Evolutionary conservation across 1,140 invertebrate genomes (phyloP).

Genomic region (Drosophila sturtevanti): DNA sequence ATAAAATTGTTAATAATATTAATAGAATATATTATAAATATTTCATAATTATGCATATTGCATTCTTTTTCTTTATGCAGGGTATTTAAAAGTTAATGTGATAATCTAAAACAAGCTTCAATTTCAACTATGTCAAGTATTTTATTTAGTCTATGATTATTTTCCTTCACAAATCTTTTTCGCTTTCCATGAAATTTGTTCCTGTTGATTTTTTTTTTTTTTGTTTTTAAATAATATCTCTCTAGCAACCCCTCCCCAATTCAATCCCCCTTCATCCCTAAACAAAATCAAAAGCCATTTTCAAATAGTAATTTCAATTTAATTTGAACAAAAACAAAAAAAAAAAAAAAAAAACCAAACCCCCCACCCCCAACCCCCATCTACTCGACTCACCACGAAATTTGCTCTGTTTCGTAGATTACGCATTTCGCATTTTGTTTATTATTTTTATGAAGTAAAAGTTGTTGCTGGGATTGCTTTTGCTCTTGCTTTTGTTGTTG

Average conservation of each 20-base stretch:
- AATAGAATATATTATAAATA: too few species aligned
- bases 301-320: constrained; percentile 18
- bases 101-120: too few species aligned
- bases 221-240: not conserved
- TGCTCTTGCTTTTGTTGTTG: constrained; percentile 35
- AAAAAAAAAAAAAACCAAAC: not conserved
- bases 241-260: not conserved
- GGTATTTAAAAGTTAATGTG: too few species aligned
- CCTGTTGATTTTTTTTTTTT: too few species aligned
- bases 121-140: too few species aligned
- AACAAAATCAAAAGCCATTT: not conserved
- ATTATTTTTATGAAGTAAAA: constrained; percentile 64
- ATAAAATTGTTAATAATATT: too few species aligned
- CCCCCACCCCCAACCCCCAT: too few species aligned
- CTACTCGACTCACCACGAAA: not conserved
- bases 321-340: constrained; percentile 5
- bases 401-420: constrained; percentile 37
- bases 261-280: not conserved
- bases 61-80: too few species aligned
- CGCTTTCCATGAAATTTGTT: too few species aligned
- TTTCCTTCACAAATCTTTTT: too few species aligned
- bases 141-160: too few species aligned
- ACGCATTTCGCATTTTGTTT: constrained; percentile 52
- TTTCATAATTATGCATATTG: too few species aligned
- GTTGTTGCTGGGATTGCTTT: constrained; percentile 25